A percentile compares a stretch with the other conserved stretches of the same genome.
These are phyloP conservation scores for Criorhina ranunculi DNA, from an alignment of 2,888 invertebrate genomes.

Conservation along the genomic window DNA sequence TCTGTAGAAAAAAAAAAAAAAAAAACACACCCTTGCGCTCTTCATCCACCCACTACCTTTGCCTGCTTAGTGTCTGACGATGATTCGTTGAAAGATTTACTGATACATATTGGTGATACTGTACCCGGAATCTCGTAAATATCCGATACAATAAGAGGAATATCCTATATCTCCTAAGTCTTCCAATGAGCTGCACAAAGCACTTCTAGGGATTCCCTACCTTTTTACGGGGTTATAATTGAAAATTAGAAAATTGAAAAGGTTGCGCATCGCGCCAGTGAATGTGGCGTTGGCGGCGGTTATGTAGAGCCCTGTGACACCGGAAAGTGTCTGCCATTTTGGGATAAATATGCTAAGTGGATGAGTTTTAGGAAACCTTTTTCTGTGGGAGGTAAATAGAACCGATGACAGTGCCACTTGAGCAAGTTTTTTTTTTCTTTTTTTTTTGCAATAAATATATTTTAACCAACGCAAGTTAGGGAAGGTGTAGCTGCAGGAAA, in stretches of 20 bases:
- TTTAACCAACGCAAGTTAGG: conserved; percentile 16
- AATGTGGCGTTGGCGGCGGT: conserved; percentile 8
- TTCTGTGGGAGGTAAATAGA: conserved; percentile 18
- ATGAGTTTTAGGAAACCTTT: conserved; percentile 34
- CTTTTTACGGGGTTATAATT: conserved; percentile 58
- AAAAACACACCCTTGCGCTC: background rate
- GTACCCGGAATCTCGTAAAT: conserved; percentile 39
- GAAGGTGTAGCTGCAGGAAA: background rate
- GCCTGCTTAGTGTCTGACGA: conserved; percentile 18
- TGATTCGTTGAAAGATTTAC: conserved; percentile 44
- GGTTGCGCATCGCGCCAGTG: conserved; percentile 13
- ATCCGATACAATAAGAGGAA: conserved; percentile 38
- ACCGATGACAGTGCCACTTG: conserved; percentile 1
- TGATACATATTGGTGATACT: conserved; percentile 52
- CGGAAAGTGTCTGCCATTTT: conserved; percentile 44
- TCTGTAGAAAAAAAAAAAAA: no score
- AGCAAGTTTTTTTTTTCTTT: background rate
- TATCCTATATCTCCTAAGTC: conserved; percentile 22
- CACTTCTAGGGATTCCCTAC: conserved; percentile 35
- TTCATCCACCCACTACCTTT: background rate
- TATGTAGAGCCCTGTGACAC: conserved; percentile 30
- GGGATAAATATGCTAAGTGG: conserved; percentile 50
- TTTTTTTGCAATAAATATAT: conserved; percentile 23
- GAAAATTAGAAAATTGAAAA: conserved; percentile 63
- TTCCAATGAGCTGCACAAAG: conserved; percentile 24